A percentile compares a stretch with the other conserved stretches of the same genome.
Evolutionary conservation across 1,140 invertebrate genomes (phyloP).

Genomic region (Subanguina moxae): DNA sequence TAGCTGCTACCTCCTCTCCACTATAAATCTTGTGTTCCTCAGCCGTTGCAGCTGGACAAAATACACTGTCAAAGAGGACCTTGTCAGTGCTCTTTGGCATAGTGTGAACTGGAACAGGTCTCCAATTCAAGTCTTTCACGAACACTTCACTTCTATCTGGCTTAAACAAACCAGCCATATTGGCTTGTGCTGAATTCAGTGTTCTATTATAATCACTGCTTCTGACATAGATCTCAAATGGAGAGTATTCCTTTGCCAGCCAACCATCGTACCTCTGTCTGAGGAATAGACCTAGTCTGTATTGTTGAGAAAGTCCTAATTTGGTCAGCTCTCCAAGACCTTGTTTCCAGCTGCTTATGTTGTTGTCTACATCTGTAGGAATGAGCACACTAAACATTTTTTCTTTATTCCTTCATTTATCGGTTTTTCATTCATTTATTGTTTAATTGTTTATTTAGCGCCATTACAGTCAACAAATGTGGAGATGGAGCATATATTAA

Average conservation of each 20-base stretch:
- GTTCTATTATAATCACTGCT: slow-evolving; percentile 59
- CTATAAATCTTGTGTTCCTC: slow-evolving; percentile 37
- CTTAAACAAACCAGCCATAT: slow-evolving; percentile 59
- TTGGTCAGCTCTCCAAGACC: slow-evolving; percentile 54
- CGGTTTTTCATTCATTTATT: too few relatives aligned
- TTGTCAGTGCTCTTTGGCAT: slow-evolving; percentile 43
- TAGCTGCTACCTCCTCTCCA: slow-evolving; percentile 19
- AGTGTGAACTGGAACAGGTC: slow-evolving; percentile 60
- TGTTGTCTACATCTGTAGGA: slow-evolving; percentile 45
- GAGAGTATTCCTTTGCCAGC: slow-evolving; percentile 46
- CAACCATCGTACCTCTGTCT: slow-evolving; percentile 49
- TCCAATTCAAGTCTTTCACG: slow-evolving; percentile 50
- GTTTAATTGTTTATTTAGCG: too few relatives aligned
- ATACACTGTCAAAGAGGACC: slow-evolving; percentile 24
- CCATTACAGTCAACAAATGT: neutral
- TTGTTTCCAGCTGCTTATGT: slow-evolving; percentile 39
- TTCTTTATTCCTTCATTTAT: too few relatives aligned
- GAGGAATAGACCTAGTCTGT: slow-evolving; percentile 48
- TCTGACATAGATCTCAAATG: slow-evolving; percentile 52
- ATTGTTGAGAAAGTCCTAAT: slow-evolving; percentile 47
- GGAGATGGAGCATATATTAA: neutral
- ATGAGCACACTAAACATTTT: slow-evolving; percentile 18
- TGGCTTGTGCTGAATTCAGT: slow-evolving; percentile 57
- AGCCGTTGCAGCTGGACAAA: slow-evolving; percentile 25
- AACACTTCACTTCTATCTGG: slow-evolving; percentile 36